These are phyloP conservation scores for Simalia tracyae DNA, from an alignment of 2,797 vertebrate species.

Conservation along the genomic window DNA sequence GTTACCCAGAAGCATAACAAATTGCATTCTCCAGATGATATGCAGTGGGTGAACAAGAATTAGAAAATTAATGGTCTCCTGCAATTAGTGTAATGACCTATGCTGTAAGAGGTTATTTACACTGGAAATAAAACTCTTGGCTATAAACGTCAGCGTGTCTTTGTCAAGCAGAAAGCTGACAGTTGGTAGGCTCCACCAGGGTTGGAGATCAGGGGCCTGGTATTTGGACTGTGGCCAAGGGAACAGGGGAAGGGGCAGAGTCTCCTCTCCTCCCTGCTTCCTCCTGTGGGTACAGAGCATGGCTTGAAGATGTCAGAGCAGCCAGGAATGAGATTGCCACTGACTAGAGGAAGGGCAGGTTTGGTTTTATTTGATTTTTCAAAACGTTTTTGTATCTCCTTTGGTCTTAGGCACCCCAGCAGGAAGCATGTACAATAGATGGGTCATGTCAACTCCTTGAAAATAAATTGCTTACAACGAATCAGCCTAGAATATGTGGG, in stretches of 20 bases:
- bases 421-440: background rate
- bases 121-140: constrained; percentile 70
- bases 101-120: constrained; percentile 75
- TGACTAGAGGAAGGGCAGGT: background rate
- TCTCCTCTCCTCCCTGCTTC: too few relatives aligned
- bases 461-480: background rate
- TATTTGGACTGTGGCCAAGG: background rate
- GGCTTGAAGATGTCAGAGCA: background rate
- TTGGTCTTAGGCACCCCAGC: background rate
- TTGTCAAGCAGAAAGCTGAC: constrained; percentile 20
- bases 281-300: background rate
- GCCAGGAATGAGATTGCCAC: background rate
- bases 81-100: constrained; percentile 76
- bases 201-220: background rate
- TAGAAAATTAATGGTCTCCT: constrained; percentile 74
- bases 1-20: constrained; percentile 53
- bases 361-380: background rate
- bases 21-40: constrained; percentile 61
- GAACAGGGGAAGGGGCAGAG: background rate
- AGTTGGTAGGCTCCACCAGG: background rate
- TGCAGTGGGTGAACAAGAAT: constrained; percentile 62
- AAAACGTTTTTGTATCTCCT: background rate
- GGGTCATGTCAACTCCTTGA: background rate
- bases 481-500: background rate
- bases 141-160: constrained; percentile 63